Evolutionary conservation across 1,140 invertebrate species (phyloP).

Genomic region (Papilio glaucus): DNA sequence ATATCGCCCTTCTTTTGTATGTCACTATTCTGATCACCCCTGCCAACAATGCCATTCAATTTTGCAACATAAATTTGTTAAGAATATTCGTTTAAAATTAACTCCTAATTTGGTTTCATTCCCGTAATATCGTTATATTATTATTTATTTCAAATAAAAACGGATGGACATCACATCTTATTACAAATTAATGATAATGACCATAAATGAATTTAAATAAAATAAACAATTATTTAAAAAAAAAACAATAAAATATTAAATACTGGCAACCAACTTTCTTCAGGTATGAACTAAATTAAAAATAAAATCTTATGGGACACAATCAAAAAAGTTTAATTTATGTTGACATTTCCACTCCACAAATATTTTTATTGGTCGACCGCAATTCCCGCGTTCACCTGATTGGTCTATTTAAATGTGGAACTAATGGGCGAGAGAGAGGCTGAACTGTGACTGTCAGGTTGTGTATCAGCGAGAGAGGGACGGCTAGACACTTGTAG

Average conservation of each 20-base stretch:
- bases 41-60: too few species aligned
- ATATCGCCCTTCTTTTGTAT: too few species aligned
- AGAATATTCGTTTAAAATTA: too few species aligned
- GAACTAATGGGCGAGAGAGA: conserved; percentile 70
- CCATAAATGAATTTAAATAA: background rate
- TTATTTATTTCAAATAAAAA: too few species aligned
- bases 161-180: too few species aligned
- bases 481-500: conserved; percentile 78
- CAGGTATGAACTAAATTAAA: conserved; percentile 22
- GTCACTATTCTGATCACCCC: too few species aligned
- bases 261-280: conserved; percentile 14
- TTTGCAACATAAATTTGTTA: too few species aligned
- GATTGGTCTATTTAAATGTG: conserved; percentile 79
- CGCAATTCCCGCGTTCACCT: conserved; percentile 53
- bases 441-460: conserved; percentile 46
- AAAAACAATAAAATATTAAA: background rate
- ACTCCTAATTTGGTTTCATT: too few species aligned
- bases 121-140: too few species aligned
- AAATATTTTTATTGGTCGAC: conserved; percentile 77
- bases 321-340: conserved; percentile 66
- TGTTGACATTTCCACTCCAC: conserved; percentile 78
- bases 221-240: background rate
- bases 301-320: conserved; percentile 17
- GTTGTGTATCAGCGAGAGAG: conserved; percentile 52
- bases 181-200: background rate